A percentile compares a stretch with the other conserved stretches of the same genome.
Evolutionary conservation across 2,888 invertebrate genomes (phyloP).

Genomic region (Rhimphoctona megacephalus): DNA sequence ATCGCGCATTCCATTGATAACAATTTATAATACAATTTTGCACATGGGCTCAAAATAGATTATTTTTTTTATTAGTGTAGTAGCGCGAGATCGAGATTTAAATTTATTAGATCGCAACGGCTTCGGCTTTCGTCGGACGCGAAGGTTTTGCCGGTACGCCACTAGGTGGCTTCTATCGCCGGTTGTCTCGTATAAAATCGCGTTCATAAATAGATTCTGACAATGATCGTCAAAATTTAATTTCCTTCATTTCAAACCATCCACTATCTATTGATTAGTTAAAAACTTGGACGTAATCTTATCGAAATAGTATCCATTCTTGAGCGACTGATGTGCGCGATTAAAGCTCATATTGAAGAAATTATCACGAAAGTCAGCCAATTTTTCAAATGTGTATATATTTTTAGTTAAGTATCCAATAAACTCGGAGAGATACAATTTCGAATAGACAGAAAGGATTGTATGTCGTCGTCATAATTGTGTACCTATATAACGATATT

Average conservation of each 20-base stretch:
- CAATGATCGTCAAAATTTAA: not conserved
- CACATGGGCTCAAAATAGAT: not conserved
- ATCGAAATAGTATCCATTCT: too few relatives aligned
- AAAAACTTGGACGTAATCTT: too few relatives aligned
- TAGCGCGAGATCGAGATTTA: not conserved
- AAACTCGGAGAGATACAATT: too few relatives aligned
- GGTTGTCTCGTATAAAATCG: not conserved
- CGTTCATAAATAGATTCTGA: not conserved
- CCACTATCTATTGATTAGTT: too few relatives aligned
- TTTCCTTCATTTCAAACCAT: too few relatives aligned
- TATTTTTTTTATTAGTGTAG: not conserved
- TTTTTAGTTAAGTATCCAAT: too few relatives aligned
- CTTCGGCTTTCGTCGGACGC: not conserved
- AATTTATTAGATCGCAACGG: not conserved
- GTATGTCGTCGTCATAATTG: slow-evolving; percentile 12
- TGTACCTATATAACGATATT: too few relatives aligned
- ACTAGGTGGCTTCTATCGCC: not conserved
- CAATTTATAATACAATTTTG: not conserved
- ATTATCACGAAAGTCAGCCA: too few relatives aligned
- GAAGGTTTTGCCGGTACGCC: not conserved
- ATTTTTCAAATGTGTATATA: too few relatives aligned
- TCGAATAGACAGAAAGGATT: not conserved
- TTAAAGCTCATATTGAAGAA: too few relatives aligned
- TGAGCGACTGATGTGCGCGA: too few relatives aligned
- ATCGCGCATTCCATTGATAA: slow-evolving; percentile 2